These are phyloP conservation scores for Mus musculus DNA, from an alignment of 2,113 vertebrate species.

Conservation along the genomic window DNA sequence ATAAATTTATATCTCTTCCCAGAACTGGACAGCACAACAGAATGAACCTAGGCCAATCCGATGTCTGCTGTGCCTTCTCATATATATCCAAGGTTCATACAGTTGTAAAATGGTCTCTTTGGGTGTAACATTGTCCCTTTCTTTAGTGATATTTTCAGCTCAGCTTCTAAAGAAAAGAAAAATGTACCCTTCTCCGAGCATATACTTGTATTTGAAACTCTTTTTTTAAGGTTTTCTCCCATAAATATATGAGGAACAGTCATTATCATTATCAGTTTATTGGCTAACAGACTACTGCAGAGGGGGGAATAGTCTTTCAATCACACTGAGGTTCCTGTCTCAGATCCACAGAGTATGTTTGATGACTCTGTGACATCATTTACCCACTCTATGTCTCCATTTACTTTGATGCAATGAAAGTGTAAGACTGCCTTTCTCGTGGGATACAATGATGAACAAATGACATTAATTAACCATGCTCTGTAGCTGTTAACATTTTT, in stretches of 20 bases:
- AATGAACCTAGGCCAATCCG: background rate
- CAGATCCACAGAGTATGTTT: conserved; percentile 16
- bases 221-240: conserved; percentile 16
- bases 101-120: conserved; percentile 28
- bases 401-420: conserved; percentile 58
- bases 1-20: background rate
- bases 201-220: background rate
- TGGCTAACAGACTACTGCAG: background rate
- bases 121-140: background rate
- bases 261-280: conserved; percentile 9
- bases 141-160: background rate
- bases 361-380: conserved; percentile 43
- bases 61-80: background rate
- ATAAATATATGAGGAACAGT: background rate
- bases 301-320: background rate
- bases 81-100: conserved; percentile 50
- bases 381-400: conserved; percentile 22
- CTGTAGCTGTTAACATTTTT: conserved; percentile 48
- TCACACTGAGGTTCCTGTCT: conserved; percentile 33
- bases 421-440: conserved; percentile 50
- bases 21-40: conserved; percentile 41
- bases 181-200: background rate
- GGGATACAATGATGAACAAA: conserved; percentile 59
- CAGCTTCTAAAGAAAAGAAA: conserved; percentile 47
- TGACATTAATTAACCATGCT: conserved; percentile 57